Base-by-base conservation (phyloP, 1,140 invertebrate genomes). In the Brachionus rubens region DNA sequence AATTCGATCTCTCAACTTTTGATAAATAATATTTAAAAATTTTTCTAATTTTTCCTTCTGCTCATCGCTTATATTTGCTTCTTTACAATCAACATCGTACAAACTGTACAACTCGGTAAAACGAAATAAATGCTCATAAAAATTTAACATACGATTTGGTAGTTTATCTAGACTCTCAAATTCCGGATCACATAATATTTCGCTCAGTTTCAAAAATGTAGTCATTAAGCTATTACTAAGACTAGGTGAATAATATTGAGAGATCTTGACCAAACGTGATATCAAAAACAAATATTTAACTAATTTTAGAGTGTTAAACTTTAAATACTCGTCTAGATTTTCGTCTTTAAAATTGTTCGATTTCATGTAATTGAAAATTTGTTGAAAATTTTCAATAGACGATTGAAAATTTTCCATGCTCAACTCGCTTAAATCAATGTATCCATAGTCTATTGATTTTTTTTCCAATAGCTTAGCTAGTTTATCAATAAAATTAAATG, bases 81-180 rank as follows among this genome's bases (percentile, higher is more conserved):
- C 59, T 43, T 10, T n/a, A 4, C 59, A 65, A 65, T 65, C 40
- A n/a, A 65, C 43, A 36, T 65, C 59, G 16, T 65, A 65, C 19
- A 65, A 43, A 36, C 21, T 41, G 36, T 65, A 65, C 36, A 65
- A 28, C 24, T 65, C 59, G 14, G 14, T 26, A 43, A 65, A 65
- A 19, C 41, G 21, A n/a, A 41, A 65, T 21, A 65, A 43, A 43
- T 65, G 19, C 16, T 43, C 59, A 26, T 26, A 26, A 24, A 41
- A 65, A 12, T 19, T 65, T 0, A 12, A 26, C 26, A 65, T n/a
- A n/a, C 40, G 28, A n/a, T 12, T 1, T 24, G 41, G 36, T 24
- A 24, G 12, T 24, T 41, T 28, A 12, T 65, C 40, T 3, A 7
- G 2, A 10, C 10, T 41, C 3, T 65, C 36, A 43, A 65, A 65